A percentile compares a stretch with the other conserved stretches of the same genome.
Conservation (phyloP, 37 sponge, comb jelly and placozoan genomes). For the Bolinopsis microptera region DNA sequence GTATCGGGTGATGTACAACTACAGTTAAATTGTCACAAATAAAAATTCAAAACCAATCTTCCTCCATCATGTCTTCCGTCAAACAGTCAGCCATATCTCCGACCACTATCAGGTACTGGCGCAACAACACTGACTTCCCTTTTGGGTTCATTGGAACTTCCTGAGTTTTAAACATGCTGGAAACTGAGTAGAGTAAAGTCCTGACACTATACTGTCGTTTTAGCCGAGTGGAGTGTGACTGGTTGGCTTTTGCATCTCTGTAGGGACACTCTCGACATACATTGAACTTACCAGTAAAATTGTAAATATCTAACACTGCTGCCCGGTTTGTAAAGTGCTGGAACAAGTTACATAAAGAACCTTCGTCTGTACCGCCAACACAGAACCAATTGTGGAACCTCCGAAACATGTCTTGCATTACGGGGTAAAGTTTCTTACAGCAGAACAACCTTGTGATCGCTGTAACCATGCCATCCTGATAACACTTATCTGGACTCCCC, state of each 20-base stretch:
- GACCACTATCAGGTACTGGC: neutral
- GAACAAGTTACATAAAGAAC: neutral
- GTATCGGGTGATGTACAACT: no score
- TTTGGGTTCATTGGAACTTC: neutral
- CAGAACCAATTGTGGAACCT: neutral
- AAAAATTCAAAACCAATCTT: neutral
- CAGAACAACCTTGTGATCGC: neutral
- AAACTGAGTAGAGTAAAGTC: neutral
- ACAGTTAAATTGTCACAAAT: no score
- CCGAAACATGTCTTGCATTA: neutral
- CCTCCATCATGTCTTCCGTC: neutral
- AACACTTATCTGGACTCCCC: neutral
- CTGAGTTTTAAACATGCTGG: neutral
- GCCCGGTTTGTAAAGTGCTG: neutral
- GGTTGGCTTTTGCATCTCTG: neutral
- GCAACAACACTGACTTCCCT: neutral
- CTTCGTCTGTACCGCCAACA: neutral
- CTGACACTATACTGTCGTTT: neutral
- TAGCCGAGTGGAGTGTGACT: neutral
- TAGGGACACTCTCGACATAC: neutral
- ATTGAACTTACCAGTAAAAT: neutral
- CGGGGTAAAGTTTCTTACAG: neutral
- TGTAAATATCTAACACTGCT: neutral
- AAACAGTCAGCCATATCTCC: neutral
- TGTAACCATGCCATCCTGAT: neutral